phyloP scores from a whole-genome alignment of 2,797 vertebrate species.

The Anguilla pacifica region DNA sequence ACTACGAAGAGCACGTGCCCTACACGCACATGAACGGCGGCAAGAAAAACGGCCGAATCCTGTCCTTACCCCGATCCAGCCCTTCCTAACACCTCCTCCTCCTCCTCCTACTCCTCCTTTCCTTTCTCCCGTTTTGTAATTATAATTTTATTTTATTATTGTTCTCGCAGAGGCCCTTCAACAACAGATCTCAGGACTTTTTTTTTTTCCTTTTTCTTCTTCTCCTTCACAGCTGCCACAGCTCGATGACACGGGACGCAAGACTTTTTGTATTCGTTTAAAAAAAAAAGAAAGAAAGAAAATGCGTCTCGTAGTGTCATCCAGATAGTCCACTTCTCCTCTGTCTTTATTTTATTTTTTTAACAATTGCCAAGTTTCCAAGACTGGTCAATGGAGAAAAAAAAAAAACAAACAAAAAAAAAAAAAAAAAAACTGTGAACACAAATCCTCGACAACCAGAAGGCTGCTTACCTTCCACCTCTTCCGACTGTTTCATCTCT shows the following conservation, averaged over 20 bases:
- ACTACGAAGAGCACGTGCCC: slow-evolving; percentile 91
- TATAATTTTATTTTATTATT: slow-evolving; percentile 53
- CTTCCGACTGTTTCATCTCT: slow-evolving; percentile 44
- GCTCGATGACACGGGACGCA: slow-evolving; percentile 68
- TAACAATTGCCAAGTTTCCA: slow-evolving; percentile 70
- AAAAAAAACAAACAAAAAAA: slow-evolving; percentile 41
- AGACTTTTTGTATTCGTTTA: slow-evolving; percentile 35
- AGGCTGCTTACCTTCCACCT: slow-evolving; percentile 70
- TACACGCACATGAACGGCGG: slow-evolving; percentile 99
- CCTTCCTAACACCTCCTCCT: slow-evolving; percentile 85
- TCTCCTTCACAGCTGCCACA: slow-evolving; percentile 69
- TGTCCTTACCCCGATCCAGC: slow-evolving; percentile 88
- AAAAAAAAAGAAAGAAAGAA: neutral
- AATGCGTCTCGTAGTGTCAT: slow-evolving; percentile 62
- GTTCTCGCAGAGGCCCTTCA: slow-evolving; percentile 69
- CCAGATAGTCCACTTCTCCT: slow-evolving; percentile 58
- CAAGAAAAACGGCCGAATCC: slow-evolving; percentile 93
- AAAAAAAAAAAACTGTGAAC: slow-evolving; percentile 73
- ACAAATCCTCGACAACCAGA: slow-evolving; percentile 76
- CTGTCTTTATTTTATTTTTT: slow-evolving; percentile 55
- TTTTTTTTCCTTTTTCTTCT: slow-evolving; percentile 33
- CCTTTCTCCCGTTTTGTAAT: slow-evolving; percentile 54
- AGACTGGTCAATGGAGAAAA: slow-evolving; percentile 63
- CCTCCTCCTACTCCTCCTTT: slow-evolving; percentile 38
- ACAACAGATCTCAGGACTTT: slow-evolving; percentile 89